Evolutionary conservation across 2,888 invertebrate genomes (phyloP), one percentile per base, ranked within the genome.

Genomic region (Clepsis dumicolana): DNA sequence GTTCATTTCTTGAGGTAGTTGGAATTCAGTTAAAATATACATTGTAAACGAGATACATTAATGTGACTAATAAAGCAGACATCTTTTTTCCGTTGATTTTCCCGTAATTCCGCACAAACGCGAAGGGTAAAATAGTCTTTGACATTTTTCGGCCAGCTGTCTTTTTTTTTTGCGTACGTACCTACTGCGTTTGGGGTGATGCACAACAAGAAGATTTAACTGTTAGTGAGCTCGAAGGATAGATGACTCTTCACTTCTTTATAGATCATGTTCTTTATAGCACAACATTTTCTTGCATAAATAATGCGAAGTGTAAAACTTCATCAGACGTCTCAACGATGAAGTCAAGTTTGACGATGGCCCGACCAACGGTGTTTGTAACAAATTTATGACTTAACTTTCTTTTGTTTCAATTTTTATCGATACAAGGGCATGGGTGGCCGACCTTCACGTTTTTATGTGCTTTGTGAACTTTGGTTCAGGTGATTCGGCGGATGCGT

Each of bases 381-480:
- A 48, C 21, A 21, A 48, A 32, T 29, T 54, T 54, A 35, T 16
- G 32, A n/a, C 35, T 14, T 4, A 35, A 35, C 56, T 35, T 35
- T 48, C 48, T 21, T 48, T 48, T 48, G 41, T 48, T 48, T 56
- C 24, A 35, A n/a, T 21, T 56, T 56, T 56, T 21, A 12, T 24
- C 18, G 21, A 56, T 14, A 32, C 56, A 5, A 5, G 24, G 24
- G 16, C 4, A 25, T 25, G n/a, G 24, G 18, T 21, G 54, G 16
- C 41, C 52, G 35, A 35, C 56, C 35, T 29, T 54, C 59, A 56
- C 35, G 35, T 35, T 52, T 60, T 65, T 59, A 27, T 35, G 38
- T 24, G 52, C 21, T 38, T 65, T 65, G 24, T 59, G 52, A 65
- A 60, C 41, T 61, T 61, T 61, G 59, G 18, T 35, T 24, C 27